Evolutionary conservation across 2,797 vertebrate genomes (phyloP).

Genomic region (Bradypodion pumilum): DNA sequence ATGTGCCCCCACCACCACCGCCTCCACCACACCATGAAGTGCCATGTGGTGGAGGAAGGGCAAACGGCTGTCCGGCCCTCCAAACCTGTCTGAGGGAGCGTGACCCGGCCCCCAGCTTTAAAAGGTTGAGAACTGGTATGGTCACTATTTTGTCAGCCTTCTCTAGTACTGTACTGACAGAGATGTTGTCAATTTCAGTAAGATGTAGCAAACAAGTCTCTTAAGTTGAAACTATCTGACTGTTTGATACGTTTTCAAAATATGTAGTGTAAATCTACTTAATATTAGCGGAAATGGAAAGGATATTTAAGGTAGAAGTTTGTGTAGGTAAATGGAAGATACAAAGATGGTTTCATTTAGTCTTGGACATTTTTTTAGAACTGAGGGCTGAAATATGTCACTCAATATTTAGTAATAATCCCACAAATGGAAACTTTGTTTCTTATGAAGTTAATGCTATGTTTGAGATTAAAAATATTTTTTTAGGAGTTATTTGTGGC

Average conservation of each 20-base stretch:
- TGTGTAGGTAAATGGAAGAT: neutral
- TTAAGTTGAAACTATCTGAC: neutral
- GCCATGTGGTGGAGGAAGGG: too few species aligned
- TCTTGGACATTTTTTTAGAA: constrained; percentile 27
- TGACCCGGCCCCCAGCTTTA: too few species aligned
- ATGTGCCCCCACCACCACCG: too few species aligned
- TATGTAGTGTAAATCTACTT: constrained; percentile 20
- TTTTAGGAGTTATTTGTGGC: neutral
- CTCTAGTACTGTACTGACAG: neutral
- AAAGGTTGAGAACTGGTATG: too few species aligned
- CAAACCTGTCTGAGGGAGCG: too few species aligned
- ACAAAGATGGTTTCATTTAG: neutral
- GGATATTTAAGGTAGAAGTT: constrained; percentile 4
- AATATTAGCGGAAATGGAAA: constrained; percentile 20
- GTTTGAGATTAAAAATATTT: neutral
- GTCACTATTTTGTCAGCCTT: neutral
- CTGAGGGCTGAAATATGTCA: constrained; percentile 25
- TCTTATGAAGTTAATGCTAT: constrained; percentile 2
- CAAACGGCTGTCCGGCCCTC: too few species aligned
- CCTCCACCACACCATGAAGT: too few species aligned
- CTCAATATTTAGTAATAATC: neutral
- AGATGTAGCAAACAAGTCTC: neutral
- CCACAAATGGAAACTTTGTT: neutral
- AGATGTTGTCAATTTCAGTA: neutral
- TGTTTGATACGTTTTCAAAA: constrained; percentile 18